A percentile compares a stretch with the other conserved stretches of the same genome.
phyloP scores from a whole-genome alignment of 2,888 invertebrate genomes.

The Oscheius myriophilus region DNA sequence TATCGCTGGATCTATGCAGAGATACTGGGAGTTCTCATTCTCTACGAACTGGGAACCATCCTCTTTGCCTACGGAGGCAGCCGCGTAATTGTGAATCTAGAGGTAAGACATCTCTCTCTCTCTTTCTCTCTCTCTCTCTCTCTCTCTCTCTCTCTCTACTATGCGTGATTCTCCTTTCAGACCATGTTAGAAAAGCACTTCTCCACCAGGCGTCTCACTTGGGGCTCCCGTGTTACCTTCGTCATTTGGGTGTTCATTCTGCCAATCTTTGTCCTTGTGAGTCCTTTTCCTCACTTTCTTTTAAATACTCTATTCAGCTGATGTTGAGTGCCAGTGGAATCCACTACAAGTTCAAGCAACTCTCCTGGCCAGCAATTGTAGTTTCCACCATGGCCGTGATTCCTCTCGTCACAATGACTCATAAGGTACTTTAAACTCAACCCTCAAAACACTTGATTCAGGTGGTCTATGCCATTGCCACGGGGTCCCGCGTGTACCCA shows the following conservation, averaged over 20 bases:
- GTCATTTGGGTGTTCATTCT: conserved; percentile 12
- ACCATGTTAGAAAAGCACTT: conserved; percentile 11
- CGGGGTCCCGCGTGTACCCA: not conserved
- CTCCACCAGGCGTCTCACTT: not conserved
- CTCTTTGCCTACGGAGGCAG: conserved; percentile 8
- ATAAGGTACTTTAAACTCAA: not conserved
- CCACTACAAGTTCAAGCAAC: conserved; percentile 5
- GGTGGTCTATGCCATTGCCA: conserved; percentile 2
- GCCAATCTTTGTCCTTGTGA: conserved; percentile 5
- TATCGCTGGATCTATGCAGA: conserved; percentile 9
- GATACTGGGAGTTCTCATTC: not conserved
- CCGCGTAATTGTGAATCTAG: conserved; percentile 11
- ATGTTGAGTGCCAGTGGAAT: conserved; percentile 1
- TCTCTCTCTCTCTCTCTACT: not conserved
- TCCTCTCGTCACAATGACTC: conserved; percentile 2
- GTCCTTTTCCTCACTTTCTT: too few relatives aligned
- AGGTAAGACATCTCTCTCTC: not conserved
- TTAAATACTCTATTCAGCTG: too few relatives aligned
- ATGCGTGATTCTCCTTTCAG: not conserved
- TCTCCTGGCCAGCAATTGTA: not conserved
- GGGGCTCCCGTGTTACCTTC: not conserved
- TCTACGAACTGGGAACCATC: conserved; percentile 12
- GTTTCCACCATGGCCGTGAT: conserved; percentile 3
- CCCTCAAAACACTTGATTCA: not conserved
- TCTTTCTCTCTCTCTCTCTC: not conserved